phyloP scores from a whole-genome alignment of 2,113 vertebrate species.

The Percina caprodes region DNA sequence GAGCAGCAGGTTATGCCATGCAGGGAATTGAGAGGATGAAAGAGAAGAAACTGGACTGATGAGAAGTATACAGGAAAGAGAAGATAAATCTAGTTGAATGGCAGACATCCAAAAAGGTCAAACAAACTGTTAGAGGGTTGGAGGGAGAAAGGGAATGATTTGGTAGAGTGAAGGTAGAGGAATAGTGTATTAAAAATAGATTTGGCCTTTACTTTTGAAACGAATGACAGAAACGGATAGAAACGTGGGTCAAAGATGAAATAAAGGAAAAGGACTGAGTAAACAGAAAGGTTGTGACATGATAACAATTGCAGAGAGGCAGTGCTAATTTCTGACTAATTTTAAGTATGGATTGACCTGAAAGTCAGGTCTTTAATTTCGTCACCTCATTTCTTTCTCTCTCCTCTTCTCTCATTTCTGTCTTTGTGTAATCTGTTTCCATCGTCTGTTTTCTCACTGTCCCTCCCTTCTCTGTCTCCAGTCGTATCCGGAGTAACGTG shows the following conservation, averaged over 20 bases:
- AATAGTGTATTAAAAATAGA: constrained; percentile 54
- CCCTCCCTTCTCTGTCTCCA: constrained; percentile 39
- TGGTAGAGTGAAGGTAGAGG: neutral
- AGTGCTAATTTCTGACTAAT: constrained; percentile 8
- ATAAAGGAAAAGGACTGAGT: constrained; percentile 37
- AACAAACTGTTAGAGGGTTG: constrained; percentile 2
- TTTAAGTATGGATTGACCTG: neutral
- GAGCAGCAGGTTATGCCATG: constrained; percentile 3
- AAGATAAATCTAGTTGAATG: constrained; percentile 10
- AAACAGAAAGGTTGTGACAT: constrained; percentile 35
- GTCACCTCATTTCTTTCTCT: neutral
- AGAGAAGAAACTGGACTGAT: constrained; percentile 12
- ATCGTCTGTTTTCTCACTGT: neutral
- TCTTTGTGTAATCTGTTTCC: constrained; percentile 11
- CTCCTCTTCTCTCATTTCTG: neutral
- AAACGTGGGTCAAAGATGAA: constrained; percentile 53
- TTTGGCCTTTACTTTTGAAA: constrained; percentile 57
- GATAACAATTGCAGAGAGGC: constrained; percentile 8
- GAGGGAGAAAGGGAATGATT: constrained; percentile 20
- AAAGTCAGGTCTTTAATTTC: constrained; percentile 11
- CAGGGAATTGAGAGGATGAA: neutral
- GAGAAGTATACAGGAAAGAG: neutral
- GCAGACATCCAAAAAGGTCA: constrained; percentile 49
- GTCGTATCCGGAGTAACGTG: constrained; percentile 88
- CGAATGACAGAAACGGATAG: constrained; percentile 19